Evolutionary conservation across 2,888 invertebrate species (phyloP).

Genomic region (Pachydiplax longipennis): DNA sequence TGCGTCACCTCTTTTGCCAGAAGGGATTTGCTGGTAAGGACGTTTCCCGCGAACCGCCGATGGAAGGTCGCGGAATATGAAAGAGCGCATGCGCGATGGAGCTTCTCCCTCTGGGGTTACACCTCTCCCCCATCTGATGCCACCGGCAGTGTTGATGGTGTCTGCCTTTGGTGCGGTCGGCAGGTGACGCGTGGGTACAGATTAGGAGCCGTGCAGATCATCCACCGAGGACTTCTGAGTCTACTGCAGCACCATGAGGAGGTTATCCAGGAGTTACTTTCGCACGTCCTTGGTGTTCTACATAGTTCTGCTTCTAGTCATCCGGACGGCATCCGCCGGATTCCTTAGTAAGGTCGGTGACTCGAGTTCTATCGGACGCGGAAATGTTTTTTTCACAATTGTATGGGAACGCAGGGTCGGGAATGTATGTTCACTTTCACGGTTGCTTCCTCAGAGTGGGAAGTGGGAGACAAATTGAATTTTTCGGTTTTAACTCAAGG

Average conservation of each 20-base stretch:
- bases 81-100: background rate
- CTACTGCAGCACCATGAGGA: background rate
- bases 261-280: background rate
- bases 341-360: slow-evolving; percentile 26
- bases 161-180: background rate
- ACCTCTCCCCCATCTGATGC: background rate
- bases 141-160: background rate
- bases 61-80: too few relatives aligned
- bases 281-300: background rate
- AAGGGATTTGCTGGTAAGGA: too few relatives aligned
- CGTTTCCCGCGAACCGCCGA: too few relatives aligned
- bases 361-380: background rate
- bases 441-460: too few relatives aligned
- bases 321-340: background rate
- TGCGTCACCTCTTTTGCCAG: too few relatives aligned
- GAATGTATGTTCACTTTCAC: too few relatives aligned
- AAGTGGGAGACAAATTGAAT: too few relatives aligned
- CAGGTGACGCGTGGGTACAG: background rate
- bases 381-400: background rate
- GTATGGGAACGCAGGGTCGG: too few relatives aligned
- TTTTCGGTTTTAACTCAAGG: too few relatives aligned
- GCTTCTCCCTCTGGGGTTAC: background rate
- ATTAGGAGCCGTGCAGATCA: background rate
- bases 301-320: background rate
- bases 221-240: background rate